These are phyloP conservation scores for Drosophila neocordata DNA, from an alignment of 1,140 invertebrate genomes.

Conservation along the genomic window DNA sequence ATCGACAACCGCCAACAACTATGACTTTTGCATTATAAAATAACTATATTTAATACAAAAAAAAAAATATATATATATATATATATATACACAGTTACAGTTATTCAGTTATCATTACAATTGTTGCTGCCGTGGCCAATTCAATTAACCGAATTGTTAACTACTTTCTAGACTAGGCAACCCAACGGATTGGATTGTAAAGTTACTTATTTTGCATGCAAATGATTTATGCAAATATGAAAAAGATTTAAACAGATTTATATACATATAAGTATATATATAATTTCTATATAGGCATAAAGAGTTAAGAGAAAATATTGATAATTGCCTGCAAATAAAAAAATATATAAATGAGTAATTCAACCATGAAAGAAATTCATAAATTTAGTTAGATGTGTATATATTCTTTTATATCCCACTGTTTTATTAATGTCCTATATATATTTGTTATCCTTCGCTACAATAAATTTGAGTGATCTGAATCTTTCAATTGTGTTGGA, in stretches of 20 bases:
- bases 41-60: constrained; percentile 36
- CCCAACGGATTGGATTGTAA: neutral
- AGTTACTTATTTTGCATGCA: constrained; percentile 33
- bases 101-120: neutral
- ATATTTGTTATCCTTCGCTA: no score
- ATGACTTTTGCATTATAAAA: constrained; percentile 62
- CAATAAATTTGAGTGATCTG: no score
- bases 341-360: no score
- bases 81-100: neutral
- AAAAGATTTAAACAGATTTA: constrained; percentile 6
- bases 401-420: no score
- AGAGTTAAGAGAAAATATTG: no score
- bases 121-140: constrained; percentile 44
- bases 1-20: neutral
- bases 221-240: constrained; percentile 66
- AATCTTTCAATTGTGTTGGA: no score
- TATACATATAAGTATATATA: neutral
- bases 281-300: no score
- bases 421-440: no score
- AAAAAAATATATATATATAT: no score
- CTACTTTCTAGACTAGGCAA: constrained; percentile 8
- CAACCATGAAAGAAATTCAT: no score
- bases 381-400: no score
- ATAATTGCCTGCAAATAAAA: no score
- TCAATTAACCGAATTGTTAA: constrained; percentile 52